These are phyloP conservation scores for Stegana nigrithorax DNA, from an alignment of 2,888 invertebrate genomes.

Conservation along the genomic window DNA sequence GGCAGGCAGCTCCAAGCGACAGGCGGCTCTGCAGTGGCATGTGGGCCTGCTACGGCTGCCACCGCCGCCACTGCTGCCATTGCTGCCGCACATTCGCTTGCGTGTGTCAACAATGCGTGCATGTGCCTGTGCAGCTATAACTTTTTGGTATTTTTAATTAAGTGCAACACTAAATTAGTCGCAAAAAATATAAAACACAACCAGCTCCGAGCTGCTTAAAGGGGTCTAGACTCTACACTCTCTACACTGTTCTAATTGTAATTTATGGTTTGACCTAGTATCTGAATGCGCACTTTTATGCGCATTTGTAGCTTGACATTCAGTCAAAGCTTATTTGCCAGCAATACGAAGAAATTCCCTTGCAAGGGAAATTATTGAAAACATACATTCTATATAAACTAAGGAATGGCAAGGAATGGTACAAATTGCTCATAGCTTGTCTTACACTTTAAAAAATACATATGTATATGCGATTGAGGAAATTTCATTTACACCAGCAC, in stretches of 20 bases:
- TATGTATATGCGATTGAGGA: too few relatives aligned
- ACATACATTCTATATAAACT: too few relatives aligned
- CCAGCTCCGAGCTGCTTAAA: too few relatives aligned
- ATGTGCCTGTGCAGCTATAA: conserved; percentile 30
- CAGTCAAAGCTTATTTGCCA: too few relatives aligned
- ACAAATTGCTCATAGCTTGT: too few relatives aligned
- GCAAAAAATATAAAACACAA: neutral
- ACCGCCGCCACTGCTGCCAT: conserved; percentile 24
- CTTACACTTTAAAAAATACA: too few relatives aligned
- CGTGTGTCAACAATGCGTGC: conserved; percentile 35
- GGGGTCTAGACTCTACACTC: neutral
- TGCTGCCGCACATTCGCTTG: conserved; percentile 33
- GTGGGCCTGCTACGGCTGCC: conserved; percentile 22
- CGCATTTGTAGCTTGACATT: too few relatives aligned
- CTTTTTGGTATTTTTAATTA: conserved; percentile 51
- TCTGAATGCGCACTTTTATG: too few relatives aligned
- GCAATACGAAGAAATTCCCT: too few relatives aligned
- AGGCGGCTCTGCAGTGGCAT: conserved; percentile 17
- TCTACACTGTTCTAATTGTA: conserved; percentile 36
- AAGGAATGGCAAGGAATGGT: too few relatives aligned
- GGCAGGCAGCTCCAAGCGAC: conserved; percentile 5
- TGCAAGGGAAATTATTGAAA: too few relatives aligned
- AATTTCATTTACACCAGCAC: too few relatives aligned
- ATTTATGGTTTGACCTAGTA: conserved; percentile 56
- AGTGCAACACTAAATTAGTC: conserved; percentile 61